Base-by-base conservation (phyloP, 2,113 vertebrate genomes). In the Etheostoma cragini region DNA sequence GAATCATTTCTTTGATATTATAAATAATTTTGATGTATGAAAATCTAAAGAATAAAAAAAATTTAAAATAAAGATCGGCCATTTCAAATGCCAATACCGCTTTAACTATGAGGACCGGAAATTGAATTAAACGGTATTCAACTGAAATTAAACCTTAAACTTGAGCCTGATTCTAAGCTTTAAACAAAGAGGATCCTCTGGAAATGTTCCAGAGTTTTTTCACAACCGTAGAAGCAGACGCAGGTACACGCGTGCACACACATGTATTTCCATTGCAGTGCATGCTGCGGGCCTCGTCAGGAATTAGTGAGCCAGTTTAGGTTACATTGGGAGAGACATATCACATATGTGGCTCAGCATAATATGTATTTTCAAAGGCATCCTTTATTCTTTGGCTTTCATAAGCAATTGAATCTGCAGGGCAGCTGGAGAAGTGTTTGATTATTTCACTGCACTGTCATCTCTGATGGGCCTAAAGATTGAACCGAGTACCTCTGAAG, bases 371-470 rank as follows among this genome's bases (percentile, higher is more conserved):
- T 89, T 92, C 87, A 92, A 91, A 90, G 85, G 64, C 65, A 15
- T 75, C 78, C 78, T 86, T 89, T 92, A 87, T 88, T 90, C 86
- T 89, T 47, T 72, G 84, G 85, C 88, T 76, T 82, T 85, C 74
- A 85, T 78, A 88, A 85, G 69, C 76, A 66, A 47, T 72, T 35
- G 65, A 89, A 86, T 87, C 57, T 63, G 86, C 80, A 78, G 78
- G 78, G 72, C 17, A 33, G 24, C 70, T 80, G 64, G 33, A 78
- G 72, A 87, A 63, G 56, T 86, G 84, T 89, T 82, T 82, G 82
- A 91, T 83, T 80, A 86, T 88, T 89, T 76, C 77, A 72, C 57
- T 47, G 30, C 26, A n/a, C 82, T 85, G 81, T 84, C 82, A 87
- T 80, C 47, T 82, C 61, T 78, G 82, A 82, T 89, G 47, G 82